Base-by-base conservation (phyloP, 2,888 invertebrate genomes). In the Sarcophaga rosellei region DNA sequence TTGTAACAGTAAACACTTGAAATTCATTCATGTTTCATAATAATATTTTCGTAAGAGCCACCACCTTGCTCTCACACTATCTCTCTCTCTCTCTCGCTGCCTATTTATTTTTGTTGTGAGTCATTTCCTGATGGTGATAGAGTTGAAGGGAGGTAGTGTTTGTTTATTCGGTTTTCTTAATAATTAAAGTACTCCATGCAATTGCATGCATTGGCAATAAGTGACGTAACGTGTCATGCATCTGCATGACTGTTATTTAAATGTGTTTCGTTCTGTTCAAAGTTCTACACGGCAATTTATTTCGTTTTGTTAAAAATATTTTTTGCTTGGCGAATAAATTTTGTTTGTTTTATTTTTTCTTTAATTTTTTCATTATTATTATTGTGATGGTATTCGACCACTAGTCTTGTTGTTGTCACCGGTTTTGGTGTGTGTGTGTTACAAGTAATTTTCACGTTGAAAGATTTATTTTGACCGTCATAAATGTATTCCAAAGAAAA, bases 381-480 rank as follows among this genome's bases (percentile, higher is more conserved):
- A 45, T 70, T 63, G 62, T 63, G 5, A 53, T 23, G 62, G 35
- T 61, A 81, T 63, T 75, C 53, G 17, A 17, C 17, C 53, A 0
- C 2, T 10, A 17, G 53, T 15, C 10, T 35, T 45, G 5, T 17
- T 62, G 4, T 35, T 35, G 62, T 20, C 23, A 35, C 10, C 63
- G 68, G 78, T 72, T 21, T 35, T 65, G 17, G 12, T n/a, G n/a
- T 21, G 75, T 74, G 69, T 21, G 53, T 23, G 23, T 68, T 57
- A n/a, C 57, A 73, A 77, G 66, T 74, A 25, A 53, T 69, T 25
- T 73, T 62, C 68, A 73, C 66, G 23, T 78, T 65, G 35, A 78
- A 78, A 23, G 44, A 83, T 83, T 78, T 83, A 78, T 83, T 35
- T 35, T 68, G 66, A 68, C 44, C 47, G 44, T 12, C 47, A 68